phyloP scores from a whole-genome alignment of 2,888 invertebrate species.

The Anthrax anthrax region DNA sequence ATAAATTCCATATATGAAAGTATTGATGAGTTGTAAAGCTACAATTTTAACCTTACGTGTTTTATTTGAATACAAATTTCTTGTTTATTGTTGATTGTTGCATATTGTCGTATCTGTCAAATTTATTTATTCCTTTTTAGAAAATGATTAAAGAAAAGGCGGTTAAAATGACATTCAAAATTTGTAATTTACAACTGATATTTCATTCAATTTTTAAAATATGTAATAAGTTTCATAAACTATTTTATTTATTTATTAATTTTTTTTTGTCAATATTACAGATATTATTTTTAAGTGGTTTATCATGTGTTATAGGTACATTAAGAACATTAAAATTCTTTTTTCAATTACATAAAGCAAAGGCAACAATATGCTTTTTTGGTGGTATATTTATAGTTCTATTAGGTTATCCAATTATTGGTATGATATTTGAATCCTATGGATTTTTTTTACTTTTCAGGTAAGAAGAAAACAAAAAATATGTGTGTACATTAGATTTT shows the following conservation, averaged over 20 bases:
- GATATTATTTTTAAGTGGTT: slow-evolving; percentile 91
- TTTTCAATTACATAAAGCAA: slow-evolving; percentile 91
- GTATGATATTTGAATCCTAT: slow-evolving; percentile 93
- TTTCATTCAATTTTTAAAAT: no score
- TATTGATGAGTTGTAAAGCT: no score
- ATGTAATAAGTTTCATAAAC: no score
- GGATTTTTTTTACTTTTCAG: slow-evolving; percentile 81
- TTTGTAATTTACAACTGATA: no score
- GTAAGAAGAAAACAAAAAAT: slow-evolving; percentile 30
- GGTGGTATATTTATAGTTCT: slow-evolving; percentile 87
- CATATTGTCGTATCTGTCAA: no score
- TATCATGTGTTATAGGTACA: slow-evolving; percentile 91
- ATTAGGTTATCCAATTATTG: slow-evolving; percentile 89
- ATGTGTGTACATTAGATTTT: background rate
- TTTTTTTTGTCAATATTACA: slow-evolving; percentile 37
- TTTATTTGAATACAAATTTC: no score
- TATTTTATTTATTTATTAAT: no score
- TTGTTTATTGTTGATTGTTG: no score
- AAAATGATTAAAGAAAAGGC: no score
- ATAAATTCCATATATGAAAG: background rate
- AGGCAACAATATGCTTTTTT: slow-evolving; percentile 79
- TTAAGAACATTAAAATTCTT: slow-evolving; percentile 93
- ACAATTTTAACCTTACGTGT: no score
- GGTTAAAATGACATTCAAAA: no score
- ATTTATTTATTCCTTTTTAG: no score